phyloP scores from a whole-genome alignment of 2,797 vertebrate species.

The Rhodeus uyekii region DNA sequence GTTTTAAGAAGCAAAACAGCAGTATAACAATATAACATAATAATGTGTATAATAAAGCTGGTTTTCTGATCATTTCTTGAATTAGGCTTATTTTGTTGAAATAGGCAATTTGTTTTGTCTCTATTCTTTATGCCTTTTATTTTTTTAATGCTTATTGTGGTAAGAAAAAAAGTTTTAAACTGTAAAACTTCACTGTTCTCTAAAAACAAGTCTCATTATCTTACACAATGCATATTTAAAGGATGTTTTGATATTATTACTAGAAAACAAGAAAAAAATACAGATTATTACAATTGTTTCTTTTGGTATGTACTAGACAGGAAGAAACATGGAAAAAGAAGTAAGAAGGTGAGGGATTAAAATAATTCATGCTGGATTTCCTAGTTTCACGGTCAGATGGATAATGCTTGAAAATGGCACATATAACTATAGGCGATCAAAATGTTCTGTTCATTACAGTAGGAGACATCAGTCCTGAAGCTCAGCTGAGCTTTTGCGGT shows the following conservation, averaged over 20 bases:
- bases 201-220: background rate
- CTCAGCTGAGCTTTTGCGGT: slow-evolving; percentile 8
- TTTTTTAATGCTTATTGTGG: background rate
- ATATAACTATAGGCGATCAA: background rate
- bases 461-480: slow-evolving; percentile 13
- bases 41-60: background rate
- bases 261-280: background rate
- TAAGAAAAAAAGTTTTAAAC: background rate
- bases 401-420: slow-evolving; percentile 24
- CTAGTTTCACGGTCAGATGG: background rate
- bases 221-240: background rate
- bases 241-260: background rate
- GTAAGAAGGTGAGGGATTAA: background rate
- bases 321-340: background rate
- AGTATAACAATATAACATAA: background rate
- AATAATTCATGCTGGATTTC: slow-evolving; percentile 13
- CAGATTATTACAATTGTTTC: background rate
- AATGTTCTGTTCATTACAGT: background rate
- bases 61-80: background rate
- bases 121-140: background rate
- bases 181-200: background rate
- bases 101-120: background rate
- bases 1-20: background rate
- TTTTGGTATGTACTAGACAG: background rate
- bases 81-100: background rate